Evolutionary conservation across 1,140 invertebrate species (phyloP).

Genomic region (Orius insidiosus): DNA sequence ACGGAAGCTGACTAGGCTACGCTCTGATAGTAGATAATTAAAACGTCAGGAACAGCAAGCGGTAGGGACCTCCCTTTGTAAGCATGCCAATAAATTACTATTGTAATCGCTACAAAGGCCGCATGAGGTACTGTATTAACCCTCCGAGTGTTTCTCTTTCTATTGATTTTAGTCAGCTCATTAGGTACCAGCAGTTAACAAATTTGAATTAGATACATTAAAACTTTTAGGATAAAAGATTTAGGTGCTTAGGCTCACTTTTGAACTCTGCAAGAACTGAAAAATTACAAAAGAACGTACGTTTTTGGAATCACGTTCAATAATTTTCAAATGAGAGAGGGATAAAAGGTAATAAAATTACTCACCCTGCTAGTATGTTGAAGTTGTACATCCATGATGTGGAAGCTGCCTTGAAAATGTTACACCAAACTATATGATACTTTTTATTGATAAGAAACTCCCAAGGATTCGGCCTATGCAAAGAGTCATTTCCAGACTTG

Average conservation of each 20-base stretch:
- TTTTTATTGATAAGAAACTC: slow-evolving; percentile 64
- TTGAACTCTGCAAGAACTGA: background rate
- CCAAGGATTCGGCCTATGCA: slow-evolving; percentile 59
- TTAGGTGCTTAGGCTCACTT: too few species aligned
- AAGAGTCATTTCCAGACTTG: slow-evolving; percentile 37
- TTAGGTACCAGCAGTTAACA: background rate
- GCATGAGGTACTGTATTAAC: background rate
- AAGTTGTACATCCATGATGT: slow-evolving; percentile 84
- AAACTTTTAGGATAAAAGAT: too few species aligned
- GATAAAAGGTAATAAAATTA: background rate
- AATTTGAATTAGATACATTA: too few species aligned
- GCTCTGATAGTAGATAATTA: slow-evolving; percentile 10
- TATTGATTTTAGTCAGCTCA: background rate
- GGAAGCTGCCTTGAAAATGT: slow-evolving; percentile 46
- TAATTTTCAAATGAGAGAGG: background rate
- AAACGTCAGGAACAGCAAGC: background rate
- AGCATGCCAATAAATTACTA: slow-evolving; percentile 5
- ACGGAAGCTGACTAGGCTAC: background rate
- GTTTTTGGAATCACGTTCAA: background rate
- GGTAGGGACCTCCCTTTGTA: too few species aligned
- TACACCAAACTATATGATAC: slow-evolving; percentile 56
- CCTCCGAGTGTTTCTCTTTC: background rate
- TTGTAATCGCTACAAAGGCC: background rate
- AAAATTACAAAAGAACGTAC: background rate
- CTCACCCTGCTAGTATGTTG: slow-evolving; percentile 56